These are phyloP conservation scores for Protula sp. DNA, from an alignment of 2,888 invertebrate genomes.

Conservation along the genomic window DNA sequence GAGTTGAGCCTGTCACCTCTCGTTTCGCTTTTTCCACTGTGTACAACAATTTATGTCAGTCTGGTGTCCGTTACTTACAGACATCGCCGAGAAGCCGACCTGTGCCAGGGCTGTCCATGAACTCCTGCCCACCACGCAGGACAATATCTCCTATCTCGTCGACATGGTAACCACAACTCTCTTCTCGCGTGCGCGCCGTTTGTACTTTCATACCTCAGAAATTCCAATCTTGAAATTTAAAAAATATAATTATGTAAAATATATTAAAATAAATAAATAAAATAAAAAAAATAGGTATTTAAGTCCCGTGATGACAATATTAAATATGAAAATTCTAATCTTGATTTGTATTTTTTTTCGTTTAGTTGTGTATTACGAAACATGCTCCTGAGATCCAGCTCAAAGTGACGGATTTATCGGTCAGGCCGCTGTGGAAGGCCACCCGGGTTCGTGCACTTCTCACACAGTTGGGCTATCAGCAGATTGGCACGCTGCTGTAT, in stretches of 20 bases:
- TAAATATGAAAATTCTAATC: no score
- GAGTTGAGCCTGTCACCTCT: no score
- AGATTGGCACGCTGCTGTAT: conserved; percentile 42
- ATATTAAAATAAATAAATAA: no score
- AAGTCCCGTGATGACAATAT: no score
- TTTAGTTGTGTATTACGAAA: conserved; percentile 47
- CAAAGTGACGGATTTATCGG: conserved; percentile 44
- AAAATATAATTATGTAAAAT: no score
- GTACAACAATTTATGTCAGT: no score
- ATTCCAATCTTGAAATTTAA: not conserved
- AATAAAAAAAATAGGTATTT: no score
- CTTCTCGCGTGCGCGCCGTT: not conserved
- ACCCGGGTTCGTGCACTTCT: conserved; percentile 34
- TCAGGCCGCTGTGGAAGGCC: conserved; percentile 42
- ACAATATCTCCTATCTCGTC: conserved; percentile 38
- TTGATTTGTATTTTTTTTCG: no score
- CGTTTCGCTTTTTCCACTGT: no score
- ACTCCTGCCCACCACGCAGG: conserved; percentile 40
- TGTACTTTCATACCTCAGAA: not conserved
- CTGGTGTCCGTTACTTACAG: no score
- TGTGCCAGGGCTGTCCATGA: conserved; percentile 33
- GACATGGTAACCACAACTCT: conserved; percentile 36
- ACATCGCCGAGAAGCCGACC: conserved; percentile 24
- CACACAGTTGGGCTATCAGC: conserved; percentile 38
- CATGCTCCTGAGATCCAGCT: conserved; percentile 48